A percentile compares a stretch with the other conserved stretches of the same genome.
phyloP scores from a whole-genome alignment of 2,888 invertebrate species.

The Nysson spinosus region DNA sequence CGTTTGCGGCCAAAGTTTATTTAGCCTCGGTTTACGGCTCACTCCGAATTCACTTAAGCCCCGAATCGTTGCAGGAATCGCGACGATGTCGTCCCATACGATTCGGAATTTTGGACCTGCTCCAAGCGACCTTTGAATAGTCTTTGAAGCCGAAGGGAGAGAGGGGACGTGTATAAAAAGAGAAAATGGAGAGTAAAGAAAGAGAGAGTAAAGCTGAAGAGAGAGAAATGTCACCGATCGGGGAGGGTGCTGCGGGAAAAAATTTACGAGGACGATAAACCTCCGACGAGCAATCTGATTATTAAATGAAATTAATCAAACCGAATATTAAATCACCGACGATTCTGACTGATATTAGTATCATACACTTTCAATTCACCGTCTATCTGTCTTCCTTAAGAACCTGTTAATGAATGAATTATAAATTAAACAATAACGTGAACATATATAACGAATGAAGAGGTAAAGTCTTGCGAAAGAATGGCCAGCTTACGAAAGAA shows the following conservation, averaged over 20 bases:
- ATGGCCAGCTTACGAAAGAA: no score
- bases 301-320: neutral
- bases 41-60: conserved; percentile 72
- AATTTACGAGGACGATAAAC: conserved; percentile 51
- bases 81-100: conserved; percentile 65
- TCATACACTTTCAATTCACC: no score
- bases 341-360: no score
- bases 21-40: conserved; percentile 73
- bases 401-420: no score
- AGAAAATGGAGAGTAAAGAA: conserved; percentile 34
- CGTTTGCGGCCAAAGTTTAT: conserved; percentile 67
- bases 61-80: conserved; percentile 68
- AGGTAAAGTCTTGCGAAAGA: no score
- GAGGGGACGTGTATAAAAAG: conserved; percentile 47
- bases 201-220: conserved; percentile 16
- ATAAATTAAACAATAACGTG: no score
- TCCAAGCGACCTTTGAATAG: conserved; percentile 76
- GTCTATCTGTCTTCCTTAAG: no score
- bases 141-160: conserved; percentile 57
- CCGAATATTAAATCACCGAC: no score
- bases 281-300: no score
- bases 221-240: conserved; percentile 43
- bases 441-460: no score
- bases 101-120: conserved; percentile 72
- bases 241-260: conserved; percentile 36